Evolutionary conservation across 2,113 vertebrate genomes (phyloP).

Genomic region (Sterrhoptilus dennistouni): DNA sequence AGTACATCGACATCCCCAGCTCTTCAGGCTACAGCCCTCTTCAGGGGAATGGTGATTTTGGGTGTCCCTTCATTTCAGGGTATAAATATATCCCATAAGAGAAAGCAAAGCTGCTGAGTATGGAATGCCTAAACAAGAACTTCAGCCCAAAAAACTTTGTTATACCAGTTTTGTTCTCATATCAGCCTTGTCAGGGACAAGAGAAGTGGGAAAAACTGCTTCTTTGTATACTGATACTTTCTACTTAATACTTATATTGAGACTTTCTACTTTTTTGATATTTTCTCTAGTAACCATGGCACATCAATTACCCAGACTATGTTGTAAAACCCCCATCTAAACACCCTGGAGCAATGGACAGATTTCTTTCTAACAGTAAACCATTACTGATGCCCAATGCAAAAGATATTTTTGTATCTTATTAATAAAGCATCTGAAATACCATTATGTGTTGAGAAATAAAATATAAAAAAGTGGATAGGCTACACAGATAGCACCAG

Average conservation of each 20-base stretch:
- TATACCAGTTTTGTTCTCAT: not conserved
- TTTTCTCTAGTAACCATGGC: not conserved
- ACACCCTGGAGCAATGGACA: not conserved
- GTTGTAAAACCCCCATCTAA: not conserved
- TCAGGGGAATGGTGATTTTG: not conserved
- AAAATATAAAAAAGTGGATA: not conserved
- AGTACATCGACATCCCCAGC: not conserved
- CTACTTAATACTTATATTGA: not conserved
- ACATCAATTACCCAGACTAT: not conserved
- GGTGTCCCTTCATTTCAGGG: not conserved
- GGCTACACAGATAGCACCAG: not conserved
- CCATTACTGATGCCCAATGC: not conserved
- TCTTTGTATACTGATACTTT: not conserved
- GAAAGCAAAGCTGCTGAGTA: slow-evolving; percentile 3
- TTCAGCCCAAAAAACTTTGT: not conserved
- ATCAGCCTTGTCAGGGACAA: not conserved
- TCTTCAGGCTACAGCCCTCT: slow-evolving; percentile 6
- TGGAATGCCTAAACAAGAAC: slow-evolving; percentile 21
- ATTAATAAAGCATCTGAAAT: not conserved
- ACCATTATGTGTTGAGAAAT: not conserved
- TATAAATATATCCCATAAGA: slow-evolving; percentile 24
- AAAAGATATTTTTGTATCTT: not conserved
- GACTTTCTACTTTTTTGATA: not conserved
- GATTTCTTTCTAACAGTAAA: not conserved
- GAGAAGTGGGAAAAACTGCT: not conserved